These are phyloP conservation scores for Psittacula echo DNA, from an alignment of 2,797 vertebrate genomes.

Conservation along the genomic window DNA sequence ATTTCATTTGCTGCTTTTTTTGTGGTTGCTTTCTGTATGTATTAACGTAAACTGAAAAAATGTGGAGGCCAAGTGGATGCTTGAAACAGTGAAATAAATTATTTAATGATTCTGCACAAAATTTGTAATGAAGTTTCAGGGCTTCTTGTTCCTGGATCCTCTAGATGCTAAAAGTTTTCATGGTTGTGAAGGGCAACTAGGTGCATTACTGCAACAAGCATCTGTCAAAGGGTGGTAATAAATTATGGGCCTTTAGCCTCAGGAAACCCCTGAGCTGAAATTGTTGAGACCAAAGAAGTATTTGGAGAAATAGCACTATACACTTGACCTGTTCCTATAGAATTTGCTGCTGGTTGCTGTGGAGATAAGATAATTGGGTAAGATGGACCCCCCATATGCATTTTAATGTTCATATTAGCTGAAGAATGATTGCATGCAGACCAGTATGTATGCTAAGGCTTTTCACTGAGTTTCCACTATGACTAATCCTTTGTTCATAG, in stretches of 20 bases:
- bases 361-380: neutral
- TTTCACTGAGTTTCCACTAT: neutral
- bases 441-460: neutral
- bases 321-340: neutral
- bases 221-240: neutral
- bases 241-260: neutral
- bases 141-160: neutral
- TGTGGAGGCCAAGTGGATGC: neutral
- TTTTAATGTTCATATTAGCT: neutral
- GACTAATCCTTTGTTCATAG: neutral
- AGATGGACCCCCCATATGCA: rapidly evolving
- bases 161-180: neutral
- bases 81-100: neutral
- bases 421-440: neutral
- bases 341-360: neutral
- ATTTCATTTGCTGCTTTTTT: neutral
- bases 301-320: neutral
- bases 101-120: neutral
- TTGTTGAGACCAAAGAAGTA: neutral
- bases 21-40: neutral
- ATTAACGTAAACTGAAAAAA: neutral
- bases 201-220: neutral
- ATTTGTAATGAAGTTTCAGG: neutral
- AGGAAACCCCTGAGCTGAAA: neutral
- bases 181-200: neutral